Evolutionary conservation across 2,888 invertebrate genomes (phyloP).

Genomic region (Lasioglossum zephyrum): DNA sequence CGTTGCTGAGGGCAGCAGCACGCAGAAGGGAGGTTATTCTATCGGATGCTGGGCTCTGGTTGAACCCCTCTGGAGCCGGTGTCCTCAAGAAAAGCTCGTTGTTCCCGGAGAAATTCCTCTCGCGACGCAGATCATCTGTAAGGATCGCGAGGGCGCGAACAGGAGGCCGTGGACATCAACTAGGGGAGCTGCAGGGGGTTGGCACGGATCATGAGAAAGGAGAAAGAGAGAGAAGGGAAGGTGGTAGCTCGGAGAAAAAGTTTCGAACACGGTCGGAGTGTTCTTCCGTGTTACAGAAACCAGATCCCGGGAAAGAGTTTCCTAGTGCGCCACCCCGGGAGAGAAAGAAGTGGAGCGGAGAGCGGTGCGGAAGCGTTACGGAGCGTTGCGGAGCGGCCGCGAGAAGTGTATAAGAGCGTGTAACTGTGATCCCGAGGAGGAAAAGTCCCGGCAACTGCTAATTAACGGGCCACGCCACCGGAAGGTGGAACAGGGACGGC

Average conservation of each 20-base stretch:
- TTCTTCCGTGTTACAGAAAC: conserved; percentile 66
- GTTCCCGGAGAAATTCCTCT: conserved; percentile 33
- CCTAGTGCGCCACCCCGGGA: conserved; percentile 13
- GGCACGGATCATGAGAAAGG: not conserved
- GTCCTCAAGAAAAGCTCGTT: not conserved
- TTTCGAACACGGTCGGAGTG: conserved; percentile 54
- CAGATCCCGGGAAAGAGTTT: conserved; percentile 59
- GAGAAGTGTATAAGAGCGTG: conserved; percentile 58
- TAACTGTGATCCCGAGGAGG: conserved; percentile 45
- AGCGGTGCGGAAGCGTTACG: not conserved
- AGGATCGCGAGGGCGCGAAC: conserved; percentile 37
- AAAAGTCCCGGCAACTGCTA: conserved; percentile 69
- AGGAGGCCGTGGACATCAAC: conserved; percentile 13
- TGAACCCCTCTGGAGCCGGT: conserved; percentile 10
- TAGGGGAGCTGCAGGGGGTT: not conserved
- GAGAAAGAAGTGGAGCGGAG: conserved; percentile 12
- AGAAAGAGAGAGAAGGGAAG: not conserved
- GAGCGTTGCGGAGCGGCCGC: not conserved
- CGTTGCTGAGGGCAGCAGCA: not conserved
- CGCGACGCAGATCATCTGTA: conserved; percentile 55
- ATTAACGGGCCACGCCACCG: conserved; percentile 72
- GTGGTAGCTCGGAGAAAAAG: conserved; percentile 37
- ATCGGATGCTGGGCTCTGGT: conserved; percentile 30
- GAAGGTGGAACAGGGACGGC: not conserved
- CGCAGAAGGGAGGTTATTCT: conserved; percentile 11